Evolutionary conservation across 2,113 vertebrate species (phyloP).

Genomic region (Laterallus jamaicensis): DNA sequence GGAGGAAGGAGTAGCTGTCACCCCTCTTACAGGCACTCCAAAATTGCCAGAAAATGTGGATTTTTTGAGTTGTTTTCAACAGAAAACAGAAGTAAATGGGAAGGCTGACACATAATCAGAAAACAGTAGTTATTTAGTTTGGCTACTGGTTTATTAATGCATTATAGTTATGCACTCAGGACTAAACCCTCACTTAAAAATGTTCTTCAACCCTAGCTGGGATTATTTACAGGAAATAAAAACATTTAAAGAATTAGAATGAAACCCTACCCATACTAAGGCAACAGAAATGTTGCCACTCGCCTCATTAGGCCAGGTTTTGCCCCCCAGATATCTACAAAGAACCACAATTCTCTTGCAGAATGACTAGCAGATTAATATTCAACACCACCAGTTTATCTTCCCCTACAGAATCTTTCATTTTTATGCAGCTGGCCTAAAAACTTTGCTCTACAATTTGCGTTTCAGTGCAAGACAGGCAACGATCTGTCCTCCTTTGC

Average conservation of each 20-base stretch:
- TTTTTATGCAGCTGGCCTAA: constrained; percentile 7
- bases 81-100: not conserved
- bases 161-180: not conserved
- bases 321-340: not conserved
- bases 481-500: not conserved
- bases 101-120: not conserved
- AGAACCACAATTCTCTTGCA: not conserved
- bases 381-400: not conserved
- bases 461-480: not conserved
- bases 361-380: not conserved
- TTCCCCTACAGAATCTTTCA: not conserved
- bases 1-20: not conserved
- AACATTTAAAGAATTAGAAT: constrained; percentile 18
- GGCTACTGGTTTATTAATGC: constrained; percentile 8
- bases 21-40: not conserved
- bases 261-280: not conserved
- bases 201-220: not conserved
- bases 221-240: constrained; percentile 44
- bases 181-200: constrained; percentile 11
- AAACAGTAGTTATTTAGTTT: constrained; percentile 32
- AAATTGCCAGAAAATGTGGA: not conserved
- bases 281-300: not conserved
- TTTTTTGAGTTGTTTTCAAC: not conserved
- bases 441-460: not conserved
- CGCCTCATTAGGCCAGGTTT: not conserved